A percentile compares a stretch with the other conserved stretches of the same genome.
phyloP scores from a whole-genome alignment of 1,140 invertebrate genomes.

The Aradophagus sp. region DNA sequence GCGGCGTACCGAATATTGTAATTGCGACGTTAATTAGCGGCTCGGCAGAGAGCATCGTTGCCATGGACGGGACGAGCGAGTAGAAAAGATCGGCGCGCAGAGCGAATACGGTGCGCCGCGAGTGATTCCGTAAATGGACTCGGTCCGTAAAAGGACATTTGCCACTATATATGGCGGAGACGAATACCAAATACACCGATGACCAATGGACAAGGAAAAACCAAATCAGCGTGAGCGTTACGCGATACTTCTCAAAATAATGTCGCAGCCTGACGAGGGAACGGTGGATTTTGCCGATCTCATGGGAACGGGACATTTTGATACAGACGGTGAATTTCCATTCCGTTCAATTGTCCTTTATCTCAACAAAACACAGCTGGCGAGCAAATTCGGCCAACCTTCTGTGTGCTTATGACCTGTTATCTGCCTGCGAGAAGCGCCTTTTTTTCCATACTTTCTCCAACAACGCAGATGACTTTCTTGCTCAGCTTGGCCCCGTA shows the following conservation, averaged over 20 bases:
- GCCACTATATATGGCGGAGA: constrained; percentile 68
- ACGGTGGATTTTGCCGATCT: constrained; percentile 36
- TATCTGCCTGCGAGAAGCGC: constrained; percentile 16
- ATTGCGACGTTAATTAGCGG: constrained; percentile 59
- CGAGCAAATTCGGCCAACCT: background rate
- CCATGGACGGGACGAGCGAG: constrained; percentile 56
- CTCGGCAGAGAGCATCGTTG: constrained; percentile 43
- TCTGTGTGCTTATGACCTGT: constrained; percentile 5
- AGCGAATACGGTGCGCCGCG: constrained; percentile 55
- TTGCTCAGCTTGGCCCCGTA: constrained; percentile 10
- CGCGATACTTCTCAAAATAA: constrained; percentile 60
- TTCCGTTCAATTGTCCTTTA: constrained; percentile 23
- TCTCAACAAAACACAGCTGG: constrained; percentile 11
- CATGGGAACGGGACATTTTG: constrained; percentile 22
- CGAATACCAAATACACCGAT: constrained; percentile 69
- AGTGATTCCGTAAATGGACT: constrained; percentile 62
- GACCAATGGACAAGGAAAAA: constrained; percentile 63
- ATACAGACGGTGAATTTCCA: constrained; percentile 15
- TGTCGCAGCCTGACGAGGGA: constrained; percentile 42
- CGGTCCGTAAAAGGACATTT: constrained; percentile 67
- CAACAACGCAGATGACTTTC: constrained; percentile 23
- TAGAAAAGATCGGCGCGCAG: constrained; percentile 65
- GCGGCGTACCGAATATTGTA: constrained; percentile 8
- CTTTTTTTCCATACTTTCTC: constrained; percentile 27
- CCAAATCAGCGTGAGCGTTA: constrained; percentile 61